phyloP scores from a whole-genome alignment of 2,113 vertebrate genomes.

The Machaerirhynchus nigripectus region DNA sequence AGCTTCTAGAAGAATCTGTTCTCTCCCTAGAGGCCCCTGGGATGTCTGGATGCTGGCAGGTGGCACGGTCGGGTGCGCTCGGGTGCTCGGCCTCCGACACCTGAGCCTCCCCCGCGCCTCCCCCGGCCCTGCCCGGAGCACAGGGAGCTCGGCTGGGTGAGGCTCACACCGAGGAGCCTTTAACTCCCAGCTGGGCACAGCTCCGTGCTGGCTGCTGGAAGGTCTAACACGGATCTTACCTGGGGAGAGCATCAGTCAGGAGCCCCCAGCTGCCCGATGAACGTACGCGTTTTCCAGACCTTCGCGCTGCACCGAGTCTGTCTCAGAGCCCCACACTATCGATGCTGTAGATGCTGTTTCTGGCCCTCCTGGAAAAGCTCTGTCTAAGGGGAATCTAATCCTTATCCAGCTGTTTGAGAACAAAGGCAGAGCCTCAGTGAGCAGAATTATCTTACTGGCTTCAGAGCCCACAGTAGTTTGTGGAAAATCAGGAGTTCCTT shows the following conservation, averaged over 20 bases:
- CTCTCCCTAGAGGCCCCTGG: background rate
- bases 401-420: background rate
- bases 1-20: background rate
- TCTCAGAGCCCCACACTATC: background rate
- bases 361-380: background rate
- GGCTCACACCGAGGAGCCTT: background rate
- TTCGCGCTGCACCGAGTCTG: background rate
- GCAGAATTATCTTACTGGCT: background rate
- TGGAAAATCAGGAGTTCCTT: background rate
- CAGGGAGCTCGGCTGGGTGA: rapidly evolving
- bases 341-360: rapidly evolving
- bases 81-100: background rate
- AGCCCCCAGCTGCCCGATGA: background rate
- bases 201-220: background rate
- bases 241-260: background rate
- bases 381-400: background rate
- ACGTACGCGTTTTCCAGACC: background rate
- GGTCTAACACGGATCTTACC: background rate
- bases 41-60: background rate
- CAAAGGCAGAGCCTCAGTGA: background rate
- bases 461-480: background rate
- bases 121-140: rapidly evolving
- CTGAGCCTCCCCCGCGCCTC: background rate
- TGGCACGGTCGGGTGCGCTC: rapidly evolving
- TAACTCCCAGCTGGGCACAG: background rate